A percentile compares a stretch with the other conserved stretches of the same genome.
phyloP scores from a whole-genome alignment of 2,113 vertebrate genomes.

The Fregetta grallaria region DNA sequence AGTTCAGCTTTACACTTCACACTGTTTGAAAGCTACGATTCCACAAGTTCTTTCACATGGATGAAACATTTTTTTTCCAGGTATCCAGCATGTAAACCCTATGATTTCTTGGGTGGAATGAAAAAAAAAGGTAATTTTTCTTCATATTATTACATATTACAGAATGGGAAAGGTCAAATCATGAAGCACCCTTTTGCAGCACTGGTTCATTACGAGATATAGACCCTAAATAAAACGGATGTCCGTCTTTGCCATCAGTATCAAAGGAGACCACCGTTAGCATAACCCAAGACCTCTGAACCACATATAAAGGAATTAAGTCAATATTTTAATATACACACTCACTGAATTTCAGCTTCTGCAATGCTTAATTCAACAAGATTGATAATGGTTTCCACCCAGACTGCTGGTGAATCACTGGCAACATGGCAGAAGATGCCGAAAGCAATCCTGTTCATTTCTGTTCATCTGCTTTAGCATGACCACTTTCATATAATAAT shows the following conservation, averaged over 20 bases:
- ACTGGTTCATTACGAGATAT: background rate
- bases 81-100: background rate
- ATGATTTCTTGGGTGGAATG: background rate
- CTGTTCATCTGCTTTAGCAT: background rate
- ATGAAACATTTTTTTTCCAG: background rate
- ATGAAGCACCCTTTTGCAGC: background rate
- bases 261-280: background rate
- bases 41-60: background rate
- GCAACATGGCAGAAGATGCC: background rate
- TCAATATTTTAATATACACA: background rate
- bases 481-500: background rate
- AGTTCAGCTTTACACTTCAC: background rate
- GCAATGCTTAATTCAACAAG: background rate
- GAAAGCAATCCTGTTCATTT: background rate
- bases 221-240: background rate
- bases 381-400: background rate
- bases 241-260: background rate
- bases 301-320: background rate
- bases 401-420: background rate
- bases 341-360: background rate
- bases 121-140: background rate
- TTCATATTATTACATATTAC: background rate
- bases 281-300: background rate
- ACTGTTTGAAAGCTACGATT: background rate
- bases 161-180: background rate